phyloP scores from a whole-genome alignment of 2,113 vertebrate species.

The Scartelaos histophorus region DNA sequence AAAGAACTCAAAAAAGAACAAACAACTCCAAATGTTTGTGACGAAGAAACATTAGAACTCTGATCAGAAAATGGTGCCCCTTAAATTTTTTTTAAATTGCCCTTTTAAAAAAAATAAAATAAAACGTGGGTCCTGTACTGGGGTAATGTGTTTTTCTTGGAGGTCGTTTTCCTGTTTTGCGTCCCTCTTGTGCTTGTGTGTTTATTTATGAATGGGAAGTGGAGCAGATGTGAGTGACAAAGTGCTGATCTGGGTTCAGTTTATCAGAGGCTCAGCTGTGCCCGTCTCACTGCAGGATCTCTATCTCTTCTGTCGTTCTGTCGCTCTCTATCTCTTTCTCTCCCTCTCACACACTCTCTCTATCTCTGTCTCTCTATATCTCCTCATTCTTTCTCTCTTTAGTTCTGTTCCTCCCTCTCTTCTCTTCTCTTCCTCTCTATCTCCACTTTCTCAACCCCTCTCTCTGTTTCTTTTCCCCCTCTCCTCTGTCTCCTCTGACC shows the following conservation, averaged over 20 bases:
- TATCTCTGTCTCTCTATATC: neutral
- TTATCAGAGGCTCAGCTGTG: slow-evolving; percentile 7
- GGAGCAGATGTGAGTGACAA: neutral
- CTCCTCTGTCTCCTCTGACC: too few relatives aligned
- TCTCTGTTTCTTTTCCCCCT: too few relatives aligned
- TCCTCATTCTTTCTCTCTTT: neutral
- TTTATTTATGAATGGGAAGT: neutral
- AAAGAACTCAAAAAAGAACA: too few relatives aligned
- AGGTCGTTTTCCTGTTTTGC: neutral
- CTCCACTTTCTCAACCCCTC: too few relatives aligned
- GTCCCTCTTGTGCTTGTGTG: neutral
- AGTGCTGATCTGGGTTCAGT: neutral
- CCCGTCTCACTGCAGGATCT: slow-evolving; percentile 8
- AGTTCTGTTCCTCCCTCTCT: neutral
- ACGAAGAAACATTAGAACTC: too few relatives aligned
- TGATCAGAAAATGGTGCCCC: too few relatives aligned
- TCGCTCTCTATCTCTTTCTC: neutral
- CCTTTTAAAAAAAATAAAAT: too few relatives aligned
- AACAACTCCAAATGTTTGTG: too few relatives aligned
- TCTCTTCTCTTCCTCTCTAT: too few relatives aligned
- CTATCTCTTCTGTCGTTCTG: neutral
- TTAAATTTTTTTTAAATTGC: too few relatives aligned
- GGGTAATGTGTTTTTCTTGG: too few relatives aligned
- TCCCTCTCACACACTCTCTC: neutral
- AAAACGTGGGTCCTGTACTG: too few relatives aligned